Conservation (phyloP, 2,888 invertebrate genomes). For the Leptogaster cylindrica region DNA sequence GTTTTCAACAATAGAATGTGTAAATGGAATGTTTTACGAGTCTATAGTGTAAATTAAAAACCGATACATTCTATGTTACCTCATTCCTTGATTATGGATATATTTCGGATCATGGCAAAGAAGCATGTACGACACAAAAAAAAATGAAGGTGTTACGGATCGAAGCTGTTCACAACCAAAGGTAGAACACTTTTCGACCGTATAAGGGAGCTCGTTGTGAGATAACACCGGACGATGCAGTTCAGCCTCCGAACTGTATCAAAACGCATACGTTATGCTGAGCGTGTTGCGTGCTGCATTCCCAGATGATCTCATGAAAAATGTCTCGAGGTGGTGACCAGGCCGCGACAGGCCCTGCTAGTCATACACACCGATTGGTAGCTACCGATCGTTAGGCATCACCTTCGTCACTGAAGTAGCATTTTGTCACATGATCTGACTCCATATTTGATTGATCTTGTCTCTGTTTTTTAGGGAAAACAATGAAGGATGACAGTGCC, state of each 20-base stretch:
- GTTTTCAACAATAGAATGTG: conserved; percentile 4
- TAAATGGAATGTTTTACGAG: conserved; percentile 23
- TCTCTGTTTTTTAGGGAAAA: conserved; percentile 25
- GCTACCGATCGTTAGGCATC: conserved; percentile 13
- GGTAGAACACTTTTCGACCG: conserved; percentile 20
- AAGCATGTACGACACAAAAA: conserved; percentile 5
- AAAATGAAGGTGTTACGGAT: neutral
- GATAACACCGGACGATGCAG: conserved; percentile 23
- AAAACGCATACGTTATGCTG: conserved; percentile 42
- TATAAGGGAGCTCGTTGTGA: conserved; percentile 11
- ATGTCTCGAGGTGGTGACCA: conserved; percentile 16
- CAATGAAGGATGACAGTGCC: conserved; percentile 32
- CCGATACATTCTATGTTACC: neutral
- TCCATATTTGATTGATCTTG: conserved; percentile 42
- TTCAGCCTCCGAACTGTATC: conserved; percentile 17
- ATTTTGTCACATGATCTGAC: conserved; percentile 41
- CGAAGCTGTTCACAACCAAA: conserved; percentile 6
- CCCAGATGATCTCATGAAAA: conserved; percentile 36
- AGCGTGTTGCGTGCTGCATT: conserved; percentile 44
- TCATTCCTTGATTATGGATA: neutral
- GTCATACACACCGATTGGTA: neutral
- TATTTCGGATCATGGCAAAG: conserved; percentile 22
- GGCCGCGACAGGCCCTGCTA: neutral
- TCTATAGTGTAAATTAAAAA: conserved; percentile 11
- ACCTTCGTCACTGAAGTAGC: conserved; percentile 34